A percentile compares a stretch with the other conserved stretches of the same genome.
phyloP scores from a whole-genome alignment of 1,140 invertebrate species.

The Laodelphax striatellus region DNA sequence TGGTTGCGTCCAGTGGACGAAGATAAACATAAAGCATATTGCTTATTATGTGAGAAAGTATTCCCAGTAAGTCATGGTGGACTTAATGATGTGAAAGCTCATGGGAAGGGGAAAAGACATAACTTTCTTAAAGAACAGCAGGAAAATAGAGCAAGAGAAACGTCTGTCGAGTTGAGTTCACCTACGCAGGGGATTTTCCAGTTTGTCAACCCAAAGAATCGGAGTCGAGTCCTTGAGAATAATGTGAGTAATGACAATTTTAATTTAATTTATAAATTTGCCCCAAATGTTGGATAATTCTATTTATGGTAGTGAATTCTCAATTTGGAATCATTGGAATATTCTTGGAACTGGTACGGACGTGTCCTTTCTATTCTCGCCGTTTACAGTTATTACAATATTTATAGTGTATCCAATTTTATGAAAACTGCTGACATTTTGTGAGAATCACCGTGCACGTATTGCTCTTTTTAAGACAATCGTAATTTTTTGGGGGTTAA shows the following conservation, averaged over 20 bases:
- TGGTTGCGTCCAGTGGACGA: conserved; percentile 27
- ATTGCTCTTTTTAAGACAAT: too few relatives aligned
- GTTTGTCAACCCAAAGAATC: conserved; percentile 9
- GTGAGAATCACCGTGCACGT: too few relatives aligned
- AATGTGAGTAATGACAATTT: neutral
- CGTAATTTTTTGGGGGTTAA: neutral
- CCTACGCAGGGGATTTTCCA: conserved; percentile 14
- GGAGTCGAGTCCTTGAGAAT: neutral
- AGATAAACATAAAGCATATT: conserved; percentile 29
- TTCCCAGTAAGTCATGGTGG: conserved; percentile 29
- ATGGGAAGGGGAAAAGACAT: conserved; percentile 30
- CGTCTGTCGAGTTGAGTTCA: conserved; percentile 6
- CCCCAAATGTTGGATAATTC: too few relatives aligned
- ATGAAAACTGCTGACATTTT: too few relatives aligned
- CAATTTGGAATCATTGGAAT: neutral
- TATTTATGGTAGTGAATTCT: too few relatives aligned
- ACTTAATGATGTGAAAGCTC: conserved; percentile 28
- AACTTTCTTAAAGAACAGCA: conserved; percentile 21
- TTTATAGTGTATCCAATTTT: too few relatives aligned
- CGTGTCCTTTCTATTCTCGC: neutral
- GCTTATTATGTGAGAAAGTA: conserved; percentile 27
- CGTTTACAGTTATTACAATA: too few relatives aligned
- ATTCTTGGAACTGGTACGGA: neutral
- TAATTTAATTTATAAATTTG: neutral
- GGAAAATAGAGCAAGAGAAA: conserved; percentile 14